phyloP scores from a whole-genome alignment of 2,888 invertebrate species.

The Drosophila greeni region DNA sequence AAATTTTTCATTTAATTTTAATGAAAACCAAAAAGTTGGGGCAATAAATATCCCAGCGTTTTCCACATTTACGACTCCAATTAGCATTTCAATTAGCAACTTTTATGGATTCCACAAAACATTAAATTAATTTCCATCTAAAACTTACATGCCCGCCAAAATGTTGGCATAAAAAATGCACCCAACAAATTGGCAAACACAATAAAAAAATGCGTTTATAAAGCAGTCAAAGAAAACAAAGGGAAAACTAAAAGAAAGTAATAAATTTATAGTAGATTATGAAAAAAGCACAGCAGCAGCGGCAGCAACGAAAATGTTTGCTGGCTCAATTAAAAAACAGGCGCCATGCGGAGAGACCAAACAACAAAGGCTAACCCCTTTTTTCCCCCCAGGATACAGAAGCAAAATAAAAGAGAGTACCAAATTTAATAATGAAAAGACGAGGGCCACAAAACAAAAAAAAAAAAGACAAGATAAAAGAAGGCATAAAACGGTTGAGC shows the following conservation, averaged over 20 bases:
- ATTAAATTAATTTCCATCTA: constrained; percentile 47
- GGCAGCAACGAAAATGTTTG: constrained; percentile 1
- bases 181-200: constrained; percentile 26
- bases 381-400: constrained; percentile 49
- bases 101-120: constrained; percentile 9
- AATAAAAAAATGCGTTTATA: constrained; percentile 37
- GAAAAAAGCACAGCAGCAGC: constrained; percentile 42
- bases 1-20: not conserved
- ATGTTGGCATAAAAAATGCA: constrained; percentile 34
- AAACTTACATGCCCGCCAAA: constrained; percentile 36
- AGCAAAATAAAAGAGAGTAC: constrained; percentile 42
- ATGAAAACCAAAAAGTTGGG: not conserved
- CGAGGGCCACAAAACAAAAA: constrained; percentile 18
- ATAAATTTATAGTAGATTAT: constrained; percentile 69
- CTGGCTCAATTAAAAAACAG: constrained; percentile 63
- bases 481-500: constrained; percentile 9
- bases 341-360: constrained; percentile 29
- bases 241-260: constrained; percentile 45
- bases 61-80: constrained; percentile 5
- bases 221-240: constrained; percentile 51
- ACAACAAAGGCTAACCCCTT: constrained; percentile 67
- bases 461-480: constrained; percentile 12
- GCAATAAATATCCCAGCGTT: constrained; percentile 1
- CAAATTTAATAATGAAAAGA: constrained; percentile 68
- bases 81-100: constrained; percentile 39